Base-by-base conservation (phyloP, 1,140 invertebrate genomes). In the Pantala flavescens region DNA sequence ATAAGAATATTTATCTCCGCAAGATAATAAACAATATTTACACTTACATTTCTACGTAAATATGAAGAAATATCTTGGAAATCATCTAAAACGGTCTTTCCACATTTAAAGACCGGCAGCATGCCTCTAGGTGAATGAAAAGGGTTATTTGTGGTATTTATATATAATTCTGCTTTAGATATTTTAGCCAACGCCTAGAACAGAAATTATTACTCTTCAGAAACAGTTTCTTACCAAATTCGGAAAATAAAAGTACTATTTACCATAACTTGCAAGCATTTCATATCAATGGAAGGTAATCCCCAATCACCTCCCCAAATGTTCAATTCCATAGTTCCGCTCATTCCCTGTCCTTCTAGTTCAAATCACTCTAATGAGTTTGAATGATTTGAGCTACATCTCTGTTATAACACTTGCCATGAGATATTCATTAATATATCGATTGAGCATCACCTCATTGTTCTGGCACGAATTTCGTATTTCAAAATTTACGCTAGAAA, bases 301-400 rank as follows among this genome's bases (percentile, higher is more conserved):
- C 91, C 91, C 91, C 91, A 94, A 80, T 93, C 91, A 14, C 91
- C 91, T 82, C 88, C 87, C 89, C 93, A 94, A 78, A 93, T 86
- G 82, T 91, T 86, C 77, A 94, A 81, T 82, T 89, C 84, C 82
- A 89, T 85, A 70, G 74, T 21, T 5, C n/a, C 19, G 21, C 19
- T 43, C 72, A 73, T 73, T 72, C n/a, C 24, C 11, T 70, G 11
- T 36, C 9, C 28, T 9, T 36, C 28, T 36, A n/a, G n/a, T 36
- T 36, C 9, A 36, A 36, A 36, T 5, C 9, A 9, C 28, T 36
- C 28, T 36, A 36, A 36, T 36, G 28, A 36, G 28, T 36, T 36
- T 36, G 28, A 36, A 9, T 36, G 28, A 9, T 2, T 36, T 36
- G 2, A 36, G 28, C 28, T 36, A 36, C 28, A 36, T 36, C 28